Percentiles rank a stretch among this genome's conserved stretches.
Conservation (phyloP, 2,113 vertebrate genomes). For the Pyrgilauda ruficollis region DNA sequence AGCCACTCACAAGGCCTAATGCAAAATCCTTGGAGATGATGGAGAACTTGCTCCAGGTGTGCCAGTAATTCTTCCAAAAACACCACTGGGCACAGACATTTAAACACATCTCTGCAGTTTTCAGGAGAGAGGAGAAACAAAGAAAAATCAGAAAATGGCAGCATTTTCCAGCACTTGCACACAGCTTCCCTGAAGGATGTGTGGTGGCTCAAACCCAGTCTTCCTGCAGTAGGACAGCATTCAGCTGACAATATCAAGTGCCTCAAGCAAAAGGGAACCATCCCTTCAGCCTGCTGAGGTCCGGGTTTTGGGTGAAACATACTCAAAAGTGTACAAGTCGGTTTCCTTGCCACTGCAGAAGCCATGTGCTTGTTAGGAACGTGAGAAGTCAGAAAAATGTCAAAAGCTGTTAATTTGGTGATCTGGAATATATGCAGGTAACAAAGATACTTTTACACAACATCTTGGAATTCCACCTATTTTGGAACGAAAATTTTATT, state of each 20-base stretch:
- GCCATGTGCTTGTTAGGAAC: neutral
- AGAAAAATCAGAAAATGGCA: neutral
- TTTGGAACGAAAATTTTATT: neutral
- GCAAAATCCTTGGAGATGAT: neutral
- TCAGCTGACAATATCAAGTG: neutral
- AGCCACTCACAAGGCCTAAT: fast-evolving
- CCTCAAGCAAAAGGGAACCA: neutral
- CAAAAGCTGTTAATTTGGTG: neutral
- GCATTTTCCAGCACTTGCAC: neutral
- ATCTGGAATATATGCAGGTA: neutral
- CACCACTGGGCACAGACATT: neutral
- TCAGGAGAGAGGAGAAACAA: neutral
- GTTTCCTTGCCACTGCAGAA: neutral
- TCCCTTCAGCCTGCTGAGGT: neutral
- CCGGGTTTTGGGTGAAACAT: neutral
- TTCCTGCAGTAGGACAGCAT: neutral
- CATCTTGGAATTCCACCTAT: neutral
- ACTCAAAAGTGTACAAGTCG: fast-evolving
- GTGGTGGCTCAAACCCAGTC: neutral
- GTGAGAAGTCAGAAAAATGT: neutral
- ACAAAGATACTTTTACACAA: neutral
- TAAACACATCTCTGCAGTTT: neutral
- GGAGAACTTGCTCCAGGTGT: fast-evolving
- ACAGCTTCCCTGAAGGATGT: neutral
- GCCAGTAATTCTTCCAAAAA: neutral